These are phyloP conservation scores for Enteromius unitaeniatus DNA, from an alignment of 2,797 vertebrate genomes.

Conservation along the genomic window DNA sequence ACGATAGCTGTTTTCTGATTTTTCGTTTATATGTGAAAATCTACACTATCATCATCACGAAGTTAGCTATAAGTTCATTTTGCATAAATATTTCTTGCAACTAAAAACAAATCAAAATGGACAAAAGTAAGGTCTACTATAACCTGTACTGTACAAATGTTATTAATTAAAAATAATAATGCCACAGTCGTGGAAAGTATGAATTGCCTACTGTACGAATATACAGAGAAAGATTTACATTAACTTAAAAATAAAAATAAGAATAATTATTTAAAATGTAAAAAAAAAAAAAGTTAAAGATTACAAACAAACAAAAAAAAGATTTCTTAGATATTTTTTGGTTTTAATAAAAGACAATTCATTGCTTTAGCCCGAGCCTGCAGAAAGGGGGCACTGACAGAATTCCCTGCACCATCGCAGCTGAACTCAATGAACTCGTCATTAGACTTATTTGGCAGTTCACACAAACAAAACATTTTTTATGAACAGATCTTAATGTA, in stretches of 20 bases:
- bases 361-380: background rate
- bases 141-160: background rate
- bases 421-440: slow-evolving; percentile 3
- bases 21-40: background rate
- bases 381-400: background rate
- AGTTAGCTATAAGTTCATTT: background rate
- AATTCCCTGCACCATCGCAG: background rate
- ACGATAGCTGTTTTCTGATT: background rate
- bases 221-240: background rate
- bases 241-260: background rate
- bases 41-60: background rate
- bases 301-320: no score
- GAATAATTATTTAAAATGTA: no score
- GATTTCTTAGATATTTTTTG: no score
- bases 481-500: background rate
- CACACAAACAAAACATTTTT: background rate
- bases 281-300: no score
- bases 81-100: background rate
- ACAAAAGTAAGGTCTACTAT: background rate
- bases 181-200: no score
- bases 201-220: background rate
- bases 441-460: background rate
- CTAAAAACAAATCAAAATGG: background rate
- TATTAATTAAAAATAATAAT: background rate
- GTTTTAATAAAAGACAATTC: background rate